Conservation (phyloP, 2,113 vertebrate species). For the Siniperca knerii region DNA sequence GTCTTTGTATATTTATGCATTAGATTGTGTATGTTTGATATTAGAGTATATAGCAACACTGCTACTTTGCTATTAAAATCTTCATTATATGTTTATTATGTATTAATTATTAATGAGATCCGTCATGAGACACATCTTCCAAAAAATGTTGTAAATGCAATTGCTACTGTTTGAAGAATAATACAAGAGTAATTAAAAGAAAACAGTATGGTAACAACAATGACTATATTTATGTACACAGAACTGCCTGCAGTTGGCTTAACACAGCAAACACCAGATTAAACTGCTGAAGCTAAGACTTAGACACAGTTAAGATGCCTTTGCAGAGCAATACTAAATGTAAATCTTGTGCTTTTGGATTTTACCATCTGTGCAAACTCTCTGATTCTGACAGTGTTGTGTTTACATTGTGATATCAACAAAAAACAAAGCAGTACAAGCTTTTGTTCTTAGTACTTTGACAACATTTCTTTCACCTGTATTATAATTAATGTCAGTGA, state of each 20-base stretch:
- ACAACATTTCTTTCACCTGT: not conserved
- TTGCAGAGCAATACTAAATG: conserved; percentile 10
- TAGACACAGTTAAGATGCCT: conserved; percentile 18
- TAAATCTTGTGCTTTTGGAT: conserved; percentile 42
- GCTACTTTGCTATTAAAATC: not conserved
- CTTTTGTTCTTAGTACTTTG: not conserved
- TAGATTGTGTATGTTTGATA: not conserved
- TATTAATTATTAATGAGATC: not conserved
- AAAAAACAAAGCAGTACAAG: not conserved
- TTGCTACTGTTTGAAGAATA: not conserved
- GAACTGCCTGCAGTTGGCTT: conserved; percentile 12
- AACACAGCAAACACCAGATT: conserved; percentile 18
- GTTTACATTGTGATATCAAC: conserved; percentile 19
- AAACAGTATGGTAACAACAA: conserved; percentile 5
- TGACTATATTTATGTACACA: conserved; percentile 13
- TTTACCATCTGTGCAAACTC: conserved; percentile 43
- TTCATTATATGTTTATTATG: not conserved
- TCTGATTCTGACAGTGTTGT: not conserved
- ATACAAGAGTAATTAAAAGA: not conserved
- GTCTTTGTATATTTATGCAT: not conserved
- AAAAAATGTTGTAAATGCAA: not conserved
- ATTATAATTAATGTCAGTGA: not conserved
- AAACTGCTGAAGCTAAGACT: conserved; percentile 20
- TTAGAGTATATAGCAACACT: not conserved
- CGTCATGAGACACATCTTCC: not conserved